Evolutionary conservation across 2,113 vertebrate genomes (phyloP).

Genomic region (Sclerurus mexicanus): DNA sequence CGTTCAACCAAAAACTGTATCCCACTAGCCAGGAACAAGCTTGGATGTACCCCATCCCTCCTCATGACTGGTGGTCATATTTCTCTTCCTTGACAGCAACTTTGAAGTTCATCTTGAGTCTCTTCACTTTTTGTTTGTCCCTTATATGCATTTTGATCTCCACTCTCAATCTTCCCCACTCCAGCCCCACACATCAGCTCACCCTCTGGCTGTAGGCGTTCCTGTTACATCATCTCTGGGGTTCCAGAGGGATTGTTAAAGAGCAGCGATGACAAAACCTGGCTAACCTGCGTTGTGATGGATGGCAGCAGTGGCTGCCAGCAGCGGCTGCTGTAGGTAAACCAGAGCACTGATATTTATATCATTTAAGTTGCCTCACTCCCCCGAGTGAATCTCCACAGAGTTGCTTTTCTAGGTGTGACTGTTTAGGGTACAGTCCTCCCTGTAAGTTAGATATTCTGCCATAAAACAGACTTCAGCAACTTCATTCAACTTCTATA

Average conservation of each 20-base stretch:
- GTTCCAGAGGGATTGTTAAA: neutral
- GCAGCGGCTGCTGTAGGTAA: neutral
- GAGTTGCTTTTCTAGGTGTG: neutral
- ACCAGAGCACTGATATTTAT: neutral
- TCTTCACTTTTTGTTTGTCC: neutral
- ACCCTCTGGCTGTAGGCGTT: neutral
- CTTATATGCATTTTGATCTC: neutral
- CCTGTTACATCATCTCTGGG: rapidly evolving
- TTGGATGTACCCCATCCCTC: neutral
- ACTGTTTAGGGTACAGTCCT: neutral
- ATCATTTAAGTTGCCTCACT: neutral
- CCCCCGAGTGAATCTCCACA: rapidly evolving
- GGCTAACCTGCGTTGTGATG: neutral
- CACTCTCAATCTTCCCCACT: neutral
- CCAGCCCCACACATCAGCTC: neutral
- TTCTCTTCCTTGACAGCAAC: neutral
- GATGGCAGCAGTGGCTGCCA: neutral
- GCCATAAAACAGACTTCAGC: neutral
- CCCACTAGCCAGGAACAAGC: neutral
- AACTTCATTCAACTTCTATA: slow-evolving; percentile 46
- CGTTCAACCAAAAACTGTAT: neutral
- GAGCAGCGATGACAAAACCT: neutral
- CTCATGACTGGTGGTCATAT: neutral
- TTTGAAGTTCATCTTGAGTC: neutral
- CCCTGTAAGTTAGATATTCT: neutral